Evolutionary conservation across 2,797 vertebrate species (phyloP).

Genomic region (Hylomyscus alleni): DNA sequence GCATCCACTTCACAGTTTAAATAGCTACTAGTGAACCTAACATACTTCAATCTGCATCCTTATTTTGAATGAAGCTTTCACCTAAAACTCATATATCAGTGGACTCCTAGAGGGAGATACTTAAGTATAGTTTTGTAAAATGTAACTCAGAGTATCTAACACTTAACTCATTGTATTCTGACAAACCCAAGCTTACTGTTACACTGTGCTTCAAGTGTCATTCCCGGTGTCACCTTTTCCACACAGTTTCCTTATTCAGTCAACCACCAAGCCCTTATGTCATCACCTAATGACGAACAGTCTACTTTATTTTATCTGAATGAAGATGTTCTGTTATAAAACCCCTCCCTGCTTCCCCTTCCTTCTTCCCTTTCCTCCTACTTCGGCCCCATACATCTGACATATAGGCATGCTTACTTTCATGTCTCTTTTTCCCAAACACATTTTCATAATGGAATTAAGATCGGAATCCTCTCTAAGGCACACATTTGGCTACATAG

Average conservation of each 20-base stretch:
- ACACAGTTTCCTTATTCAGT: not conserved
- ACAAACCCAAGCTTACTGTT: not conserved
- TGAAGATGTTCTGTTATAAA: not conserved
- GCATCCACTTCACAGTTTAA: not conserved
- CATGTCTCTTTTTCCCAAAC: not conserved
- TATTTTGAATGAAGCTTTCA: constrained; percentile 23
- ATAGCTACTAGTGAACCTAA: not conserved
- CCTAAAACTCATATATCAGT: constrained; percentile 1
- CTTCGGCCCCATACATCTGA: not conserved
- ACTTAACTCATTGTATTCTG: not conserved
- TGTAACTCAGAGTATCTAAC: not conserved
- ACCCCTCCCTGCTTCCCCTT: not conserved
- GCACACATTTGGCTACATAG: not conserved
- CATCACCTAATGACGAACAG: not conserved
- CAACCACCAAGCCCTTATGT: not conserved
- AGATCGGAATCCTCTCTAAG: not conserved
- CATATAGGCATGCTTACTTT: not conserved
- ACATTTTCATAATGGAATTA: not conserved
- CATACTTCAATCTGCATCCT: not conserved
- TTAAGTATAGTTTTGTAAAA: not conserved
- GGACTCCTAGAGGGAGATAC: not conserved
- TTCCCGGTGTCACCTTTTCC: not conserved
- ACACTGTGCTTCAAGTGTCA: not conserved
- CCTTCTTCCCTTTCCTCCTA: not conserved
- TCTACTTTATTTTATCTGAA: not conserved